A percentile compares a stretch with the other conserved stretches of the same genome.
phyloP scores from a whole-genome alignment of 2,888 invertebrate species.

The Epirrhoe alternata region DNA sequence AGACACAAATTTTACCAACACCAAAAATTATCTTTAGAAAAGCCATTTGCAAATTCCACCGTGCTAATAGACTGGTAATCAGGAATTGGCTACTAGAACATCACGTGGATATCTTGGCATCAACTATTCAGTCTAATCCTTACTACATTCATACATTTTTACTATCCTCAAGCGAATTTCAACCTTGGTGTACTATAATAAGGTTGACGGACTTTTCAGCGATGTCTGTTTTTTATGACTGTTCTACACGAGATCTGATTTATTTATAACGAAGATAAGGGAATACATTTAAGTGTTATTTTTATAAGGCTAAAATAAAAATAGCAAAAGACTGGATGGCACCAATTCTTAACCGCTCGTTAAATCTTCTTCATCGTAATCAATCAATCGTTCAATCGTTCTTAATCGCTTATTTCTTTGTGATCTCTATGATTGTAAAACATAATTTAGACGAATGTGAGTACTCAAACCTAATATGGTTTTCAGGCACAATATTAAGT shows the following conservation, averaged over 20 bases:
- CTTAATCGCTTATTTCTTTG: too few relatives aligned
- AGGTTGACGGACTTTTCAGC: constrained; percentile 5
- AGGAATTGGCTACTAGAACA: constrained; percentile 10
- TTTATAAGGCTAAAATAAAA: constrained; percentile 1
- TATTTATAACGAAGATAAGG: constrained; percentile 7
- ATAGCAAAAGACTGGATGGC: not conserved
- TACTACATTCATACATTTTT: constrained; percentile 1
- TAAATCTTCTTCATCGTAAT: too few relatives aligned
- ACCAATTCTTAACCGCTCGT: not conserved
- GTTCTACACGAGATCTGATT: constrained; percentile 16
- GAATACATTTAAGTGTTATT: not conserved
- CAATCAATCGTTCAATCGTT: too few relatives aligned
- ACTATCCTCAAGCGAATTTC: constrained; percentile 13
- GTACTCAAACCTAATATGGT: too few relatives aligned
- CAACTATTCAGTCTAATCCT: constrained; percentile 6
- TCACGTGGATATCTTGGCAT: constrained; percentile 24
- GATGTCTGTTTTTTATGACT: constrained; percentile 15
- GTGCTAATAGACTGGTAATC: constrained; percentile 15
- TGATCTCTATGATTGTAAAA: too few relatives aligned
- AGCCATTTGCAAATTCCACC: constrained; percentile 18
- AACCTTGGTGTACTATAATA: constrained; percentile 13
- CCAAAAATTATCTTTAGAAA: constrained; percentile 12
- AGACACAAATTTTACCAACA: not conserved
- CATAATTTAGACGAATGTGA: too few relatives aligned
- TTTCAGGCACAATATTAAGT: too few relatives aligned